These are phyloP conservation scores for Aphelenchoides avenae DNA, from an alignment of 1,140 invertebrate genomes.

Conservation along the genomic window DNA sequence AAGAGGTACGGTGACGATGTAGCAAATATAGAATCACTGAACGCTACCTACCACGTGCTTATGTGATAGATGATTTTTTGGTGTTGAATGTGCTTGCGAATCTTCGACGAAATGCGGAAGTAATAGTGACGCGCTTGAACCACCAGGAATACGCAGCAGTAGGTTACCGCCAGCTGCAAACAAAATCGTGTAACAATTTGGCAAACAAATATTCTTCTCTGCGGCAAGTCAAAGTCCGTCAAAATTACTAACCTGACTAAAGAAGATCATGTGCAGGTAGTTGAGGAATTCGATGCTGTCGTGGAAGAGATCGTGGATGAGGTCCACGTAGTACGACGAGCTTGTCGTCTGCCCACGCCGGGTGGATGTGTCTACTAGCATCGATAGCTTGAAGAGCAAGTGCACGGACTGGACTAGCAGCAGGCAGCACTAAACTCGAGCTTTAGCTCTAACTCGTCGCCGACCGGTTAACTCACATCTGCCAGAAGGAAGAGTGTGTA, in stretches of 20 bases:
- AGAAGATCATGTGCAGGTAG: slow-evolving; percentile 42
- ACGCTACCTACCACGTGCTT: slow-evolving; percentile 30
- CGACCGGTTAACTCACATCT: slow-evolving; percentile 18
- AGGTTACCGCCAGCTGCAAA: slow-evolving; percentile 37
- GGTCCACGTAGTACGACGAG: slow-evolving; percentile 32
- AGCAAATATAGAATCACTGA: neutral
- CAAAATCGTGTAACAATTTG: no score
- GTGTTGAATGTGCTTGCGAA: slow-evolving; percentile 40
- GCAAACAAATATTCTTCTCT: no score
- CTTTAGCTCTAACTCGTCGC: slow-evolving; percentile 1
- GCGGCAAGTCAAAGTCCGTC: no score
- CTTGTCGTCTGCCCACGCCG: slow-evolving; percentile 26
- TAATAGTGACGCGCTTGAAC: slow-evolving; percentile 41
- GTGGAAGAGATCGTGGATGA: slow-evolving; percentile 33
- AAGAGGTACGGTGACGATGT: no score
- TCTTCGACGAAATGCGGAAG: slow-evolving; percentile 37
- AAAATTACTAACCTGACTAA: no score
- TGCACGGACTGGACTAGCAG: slow-evolving; percentile 35
- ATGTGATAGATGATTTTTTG: slow-evolving; percentile 45
- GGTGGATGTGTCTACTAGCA: slow-evolving; percentile 22
- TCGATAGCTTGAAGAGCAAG: slow-evolving; percentile 31
- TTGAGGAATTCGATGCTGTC: slow-evolving; percentile 39
- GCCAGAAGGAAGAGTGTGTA: slow-evolving; percentile 34
- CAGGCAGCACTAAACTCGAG: slow-evolving; percentile 31
- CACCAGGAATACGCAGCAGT: slow-evolving; percentile 36